Evolutionary conservation across 2,888 invertebrate species (phyloP), one percentile per base, ranked within the genome.

Genomic region (Oasisia sp.): DNA sequence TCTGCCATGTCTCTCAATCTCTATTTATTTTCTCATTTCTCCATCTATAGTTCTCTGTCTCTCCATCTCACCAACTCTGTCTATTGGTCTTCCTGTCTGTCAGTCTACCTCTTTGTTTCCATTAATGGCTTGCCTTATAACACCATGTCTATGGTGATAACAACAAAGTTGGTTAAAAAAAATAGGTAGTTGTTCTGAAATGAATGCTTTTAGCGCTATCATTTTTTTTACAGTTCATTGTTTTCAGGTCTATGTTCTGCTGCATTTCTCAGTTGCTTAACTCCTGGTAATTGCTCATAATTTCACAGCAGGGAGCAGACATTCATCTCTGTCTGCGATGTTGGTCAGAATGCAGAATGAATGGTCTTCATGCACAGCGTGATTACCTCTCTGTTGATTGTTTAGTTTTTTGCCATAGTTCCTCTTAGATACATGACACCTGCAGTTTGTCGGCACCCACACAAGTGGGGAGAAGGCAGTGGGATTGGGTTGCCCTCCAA

Each of bases 371-470:
- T 27, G 74, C 27, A 27, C n/a, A 7, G 14, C 0, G 74, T 74
- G 74, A 74, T 27, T 74, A 74, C n/a, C 27, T 27, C 58, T 27
- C 74, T 27, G 74, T 27, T 74, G 74, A 74, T 74, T 74, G 74
- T 74, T 74, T 74, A 74, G 74, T 74, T n/a, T 74, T 38, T 74
- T 74, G 74, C 27, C 19, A 74, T 74, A 27, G 74, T 19, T 74
- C 74, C 74, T 74, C 74, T 74, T 74, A 74, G 74, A 74, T 74
- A 74, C 27, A 74, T 74, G 74, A 74, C 74, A 74, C 74, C 74
- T 27, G n/a, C 27, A 19, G 19, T 74, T 74, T 74, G 74, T 74
- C 74, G 19, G 7, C 74, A 74, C 74, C 74, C 74, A 74, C 19
- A 74, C 74, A 27, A 74, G 74, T 74, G 27, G 5, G n/a, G 74